phyloP scores from a whole-genome alignment of 2,113 vertebrate species.

The Machaerirhynchus nigripectus region DNA sequence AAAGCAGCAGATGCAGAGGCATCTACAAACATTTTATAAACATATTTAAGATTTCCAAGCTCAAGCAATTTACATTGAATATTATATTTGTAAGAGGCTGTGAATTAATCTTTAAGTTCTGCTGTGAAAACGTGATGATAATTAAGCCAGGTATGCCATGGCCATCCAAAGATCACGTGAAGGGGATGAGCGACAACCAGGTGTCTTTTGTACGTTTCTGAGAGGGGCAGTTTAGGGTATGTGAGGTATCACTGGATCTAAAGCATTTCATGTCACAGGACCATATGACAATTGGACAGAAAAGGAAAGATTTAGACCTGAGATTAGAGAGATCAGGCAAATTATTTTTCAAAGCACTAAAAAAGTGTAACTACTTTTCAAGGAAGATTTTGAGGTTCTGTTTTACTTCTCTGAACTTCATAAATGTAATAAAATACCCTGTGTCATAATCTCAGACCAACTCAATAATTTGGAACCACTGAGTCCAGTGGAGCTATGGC shows the following conservation, averaged over 20 bases:
- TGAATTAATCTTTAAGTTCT: not conserved
- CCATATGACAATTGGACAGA: not conserved
- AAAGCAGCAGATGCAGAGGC: not conserved
- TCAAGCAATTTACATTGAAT: not conserved
- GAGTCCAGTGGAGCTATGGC: not conserved
- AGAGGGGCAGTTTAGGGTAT: not conserved
- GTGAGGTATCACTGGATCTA: not conserved
- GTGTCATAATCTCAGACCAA: not conserved
- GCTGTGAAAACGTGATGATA: not conserved
- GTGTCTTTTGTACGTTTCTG: not conserved
- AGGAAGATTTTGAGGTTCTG: not conserved
- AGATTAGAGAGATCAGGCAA: not conserved
- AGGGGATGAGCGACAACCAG: rapidly evolving
- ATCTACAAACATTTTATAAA: not conserved
- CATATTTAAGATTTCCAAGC: not conserved
- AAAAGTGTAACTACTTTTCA: not conserved
- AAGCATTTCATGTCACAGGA: not conserved
- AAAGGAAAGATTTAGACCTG: not conserved
- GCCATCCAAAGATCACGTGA: not conserved
- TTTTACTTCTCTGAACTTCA: not conserved
- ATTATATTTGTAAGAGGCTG: not conserved
- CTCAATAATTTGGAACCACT: not conserved
- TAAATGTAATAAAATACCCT: not conserved
- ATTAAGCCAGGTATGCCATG: not conserved
- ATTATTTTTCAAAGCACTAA: not conserved